Evolutionary conservation across 92 coral and sea anemone genomes (phyloP).

Genomic region (Parazoanthus atlanticus): DNA sequence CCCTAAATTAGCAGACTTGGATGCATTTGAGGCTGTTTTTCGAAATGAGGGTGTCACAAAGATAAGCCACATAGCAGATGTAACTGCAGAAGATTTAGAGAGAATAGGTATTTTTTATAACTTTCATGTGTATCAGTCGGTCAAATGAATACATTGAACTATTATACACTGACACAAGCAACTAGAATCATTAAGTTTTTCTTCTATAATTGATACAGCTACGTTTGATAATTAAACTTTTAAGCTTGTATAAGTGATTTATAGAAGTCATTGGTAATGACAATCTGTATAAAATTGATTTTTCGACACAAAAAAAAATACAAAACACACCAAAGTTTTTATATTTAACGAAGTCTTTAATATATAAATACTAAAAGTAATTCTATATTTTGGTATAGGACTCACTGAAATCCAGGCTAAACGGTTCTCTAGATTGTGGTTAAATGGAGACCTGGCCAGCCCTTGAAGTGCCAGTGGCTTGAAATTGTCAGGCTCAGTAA

Average conservation of each 20-base stretch:
- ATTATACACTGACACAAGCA: conserved; percentile 9
- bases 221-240: conserved; percentile 21
- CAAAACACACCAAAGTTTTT: not conserved
- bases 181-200: conserved; percentile 24
- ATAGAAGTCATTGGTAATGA: conserved; percentile 17
- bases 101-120: too few species aligned
- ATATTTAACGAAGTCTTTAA: conserved; percentile 20
- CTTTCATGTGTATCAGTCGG: too few species aligned
- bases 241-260: conserved; percentile 21
- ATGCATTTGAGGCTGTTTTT: conserved; percentile 50
- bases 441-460: conserved; percentile 32
- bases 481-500: conserved; percentile 3
- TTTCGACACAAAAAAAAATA: not conserved
- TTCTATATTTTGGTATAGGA: conserved; percentile 21
- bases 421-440: conserved; percentile 37
- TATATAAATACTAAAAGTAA: not conserved
- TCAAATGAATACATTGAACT: too few species aligned
- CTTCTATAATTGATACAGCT: conserved; percentile 32
- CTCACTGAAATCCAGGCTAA: conserved; percentile 38
- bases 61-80: too few species aligned
- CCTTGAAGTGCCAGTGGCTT: conserved; percentile 31
- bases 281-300: conserved; percentile 26
- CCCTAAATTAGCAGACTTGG: conserved; percentile 49
- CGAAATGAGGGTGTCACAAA: too few species aligned
- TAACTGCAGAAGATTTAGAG: too few species aligned